phyloP scores from a whole-genome alignment of 2,797 vertebrate genomes.

The Morelia viridis region DNA sequence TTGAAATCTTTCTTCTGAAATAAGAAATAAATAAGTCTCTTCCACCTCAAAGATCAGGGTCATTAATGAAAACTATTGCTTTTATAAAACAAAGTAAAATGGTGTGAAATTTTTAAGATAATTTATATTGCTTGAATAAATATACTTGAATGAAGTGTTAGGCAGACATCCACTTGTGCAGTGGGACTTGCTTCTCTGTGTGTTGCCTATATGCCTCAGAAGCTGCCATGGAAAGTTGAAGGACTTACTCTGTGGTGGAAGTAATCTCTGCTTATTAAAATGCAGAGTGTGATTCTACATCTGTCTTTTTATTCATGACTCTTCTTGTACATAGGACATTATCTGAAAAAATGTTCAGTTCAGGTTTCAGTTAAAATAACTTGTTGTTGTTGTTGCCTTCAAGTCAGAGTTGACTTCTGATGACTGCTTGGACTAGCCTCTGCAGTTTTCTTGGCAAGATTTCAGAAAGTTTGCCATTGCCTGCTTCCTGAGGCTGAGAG shows the following conservation, averaged over 20 bases:
- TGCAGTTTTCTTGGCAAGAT: neutral
- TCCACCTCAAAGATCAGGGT: neutral
- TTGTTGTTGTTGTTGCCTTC: neutral
- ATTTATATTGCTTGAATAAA: neutral
- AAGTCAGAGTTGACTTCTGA: neutral
- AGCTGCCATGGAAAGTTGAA: neutral
- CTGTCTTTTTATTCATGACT: neutral
- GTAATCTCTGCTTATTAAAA: neutral
- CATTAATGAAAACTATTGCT: neutral
- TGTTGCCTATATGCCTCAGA: neutral
- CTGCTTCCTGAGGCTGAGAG: neutral
- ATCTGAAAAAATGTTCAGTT: neutral
- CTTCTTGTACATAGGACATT: neutral
- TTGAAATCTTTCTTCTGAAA: too few relatives aligned
- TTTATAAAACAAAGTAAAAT: neutral
- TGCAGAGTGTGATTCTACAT: neutral
- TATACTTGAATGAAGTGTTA: neutral
- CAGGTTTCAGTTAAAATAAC: slow-evolving; percentile 11
- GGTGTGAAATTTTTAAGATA: neutral
- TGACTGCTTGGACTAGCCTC: neutral
- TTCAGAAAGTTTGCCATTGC: neutral
- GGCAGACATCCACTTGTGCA: neutral
- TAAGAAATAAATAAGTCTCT: too few relatives aligned
- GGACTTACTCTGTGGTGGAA: neutral
- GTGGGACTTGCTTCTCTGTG: neutral